These are phyloP conservation scores for Caenorhabditis parvicauda DNA, from an alignment of 2,888 invertebrate genomes.

Conservation along the genomic window DNA sequence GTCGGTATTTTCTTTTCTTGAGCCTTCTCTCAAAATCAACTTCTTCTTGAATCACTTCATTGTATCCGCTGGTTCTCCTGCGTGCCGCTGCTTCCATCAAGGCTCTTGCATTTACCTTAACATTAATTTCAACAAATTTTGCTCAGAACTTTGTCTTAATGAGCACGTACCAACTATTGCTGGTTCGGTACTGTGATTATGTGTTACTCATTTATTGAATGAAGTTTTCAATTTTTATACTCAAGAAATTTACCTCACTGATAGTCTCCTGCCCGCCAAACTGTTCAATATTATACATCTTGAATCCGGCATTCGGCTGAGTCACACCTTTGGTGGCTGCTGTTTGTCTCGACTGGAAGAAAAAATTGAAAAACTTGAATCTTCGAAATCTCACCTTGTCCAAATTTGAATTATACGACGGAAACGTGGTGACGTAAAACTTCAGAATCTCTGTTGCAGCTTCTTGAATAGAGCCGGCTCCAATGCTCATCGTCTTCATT, in stretches of 20 bases:
- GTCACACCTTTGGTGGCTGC: slow-evolving; percentile 24
- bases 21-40: slow-evolving; percentile 71
- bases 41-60: slow-evolving; percentile 89
- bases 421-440: slow-evolving; percentile 91
- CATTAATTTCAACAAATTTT: background rate
- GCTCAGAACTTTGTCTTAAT: no score
- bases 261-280: slow-evolving; percentile 49
- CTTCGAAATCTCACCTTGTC: slow-evolving; percentile 67
- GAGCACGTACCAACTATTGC: no score
- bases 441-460: slow-evolving; percentile 92
- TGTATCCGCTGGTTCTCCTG: slow-evolving; percentile 81
- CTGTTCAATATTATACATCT: slow-evolving; percentile 93
- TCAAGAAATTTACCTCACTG: slow-evolving; percentile 20
- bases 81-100: slow-evolving; percentile 77
- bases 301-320: slow-evolving; percentile 70
- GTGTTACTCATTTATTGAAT: no score
- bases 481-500: slow-evolving; percentile 80
- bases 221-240: background rate
- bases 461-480: slow-evolving; percentile 80
- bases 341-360: slow-evolving; percentile 20
- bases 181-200: no score
- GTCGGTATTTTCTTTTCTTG: slow-evolving; percentile 70
- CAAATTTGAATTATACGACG: slow-evolving; percentile 92
- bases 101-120: slow-evolving; percentile 72
- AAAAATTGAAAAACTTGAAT: background rate